Percentiles rank a stretch among this genome's conserved stretches.
Evolutionary conservation across 2,113 vertebrate genomes (phyloP).

Genomic region (Leptocoma aspasia): DNA sequence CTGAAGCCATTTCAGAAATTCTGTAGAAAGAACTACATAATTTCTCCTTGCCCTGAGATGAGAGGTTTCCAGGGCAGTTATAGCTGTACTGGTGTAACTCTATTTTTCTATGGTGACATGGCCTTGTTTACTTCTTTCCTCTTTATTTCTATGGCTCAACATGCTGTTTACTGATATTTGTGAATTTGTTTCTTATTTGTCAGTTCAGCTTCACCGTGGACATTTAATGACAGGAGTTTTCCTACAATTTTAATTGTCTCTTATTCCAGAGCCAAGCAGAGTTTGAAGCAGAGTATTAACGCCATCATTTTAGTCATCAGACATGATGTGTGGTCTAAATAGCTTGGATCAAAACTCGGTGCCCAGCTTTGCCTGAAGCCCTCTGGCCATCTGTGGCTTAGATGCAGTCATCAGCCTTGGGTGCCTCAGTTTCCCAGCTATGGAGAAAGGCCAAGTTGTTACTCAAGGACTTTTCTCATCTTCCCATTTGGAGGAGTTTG

Average conservation of each 20-base stretch:
- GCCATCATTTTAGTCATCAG: constrained; percentile 16
- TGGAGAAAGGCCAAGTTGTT: not conserved
- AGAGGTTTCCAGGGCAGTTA: not conserved
- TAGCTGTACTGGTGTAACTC: not conserved
- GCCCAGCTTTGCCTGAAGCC: not conserved
- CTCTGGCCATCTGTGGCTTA: not conserved
- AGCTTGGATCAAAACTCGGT: not conserved
- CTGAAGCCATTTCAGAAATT: not conserved
- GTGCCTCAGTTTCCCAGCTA: constrained; percentile 38
- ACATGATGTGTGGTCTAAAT: not conserved
- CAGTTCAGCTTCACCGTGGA: not conserved
- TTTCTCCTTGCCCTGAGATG: not conserved
- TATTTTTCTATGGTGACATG: not conserved
- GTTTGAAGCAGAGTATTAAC: not conserved
- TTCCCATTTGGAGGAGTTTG: not conserved
- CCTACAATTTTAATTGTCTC: not conserved
- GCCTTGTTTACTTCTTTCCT: not conserved
- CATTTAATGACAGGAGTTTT: not conserved
- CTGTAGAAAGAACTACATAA: no score
- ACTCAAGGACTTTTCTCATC: not conserved
- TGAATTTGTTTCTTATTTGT: not conserved
- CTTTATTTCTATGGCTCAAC: not conserved
- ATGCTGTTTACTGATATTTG: not conserved
- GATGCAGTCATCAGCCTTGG: not conserved
- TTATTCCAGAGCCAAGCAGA: not conserved